Evolutionary conservation across 1,140 invertebrate species (phyloP).

Genomic region (Drepana arcuata): DNA sequence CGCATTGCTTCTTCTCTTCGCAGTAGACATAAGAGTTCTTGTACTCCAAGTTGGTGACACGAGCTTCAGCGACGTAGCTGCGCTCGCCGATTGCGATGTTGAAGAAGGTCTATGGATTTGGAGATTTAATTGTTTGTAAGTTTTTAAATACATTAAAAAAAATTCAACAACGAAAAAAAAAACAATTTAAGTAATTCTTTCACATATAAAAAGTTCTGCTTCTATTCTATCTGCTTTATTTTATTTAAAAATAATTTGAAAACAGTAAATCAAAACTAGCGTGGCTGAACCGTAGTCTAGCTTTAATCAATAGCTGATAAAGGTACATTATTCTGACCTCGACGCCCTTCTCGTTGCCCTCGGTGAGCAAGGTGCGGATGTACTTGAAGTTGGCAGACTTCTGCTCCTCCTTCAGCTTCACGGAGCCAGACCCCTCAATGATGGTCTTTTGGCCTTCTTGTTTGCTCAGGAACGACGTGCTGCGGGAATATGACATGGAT

Average conservation of each 20-base stretch:
- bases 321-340: too few relatives aligned
- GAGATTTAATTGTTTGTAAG: too few relatives aligned
- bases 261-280: too few relatives aligned
- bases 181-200: too few relatives aligned
- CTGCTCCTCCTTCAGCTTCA: constrained; percentile 77
- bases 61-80: constrained; percentile 76
- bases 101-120: constrained; percentile 60
- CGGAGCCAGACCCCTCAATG: constrained; percentile 78
- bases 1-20: constrained; percentile 83
- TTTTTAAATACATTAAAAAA: too few relatives aligned
- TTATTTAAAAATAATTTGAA: too few relatives aligned
- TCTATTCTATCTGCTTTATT: too few relatives aligned
- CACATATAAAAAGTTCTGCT: too few relatives aligned
- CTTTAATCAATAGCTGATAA: too few relatives aligned
- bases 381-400: constrained; percentile 81
- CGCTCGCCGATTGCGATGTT: constrained; percentile 68
- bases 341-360: constrained; percentile 75
- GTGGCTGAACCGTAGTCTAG: too few relatives aligned
- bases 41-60: constrained; percentile 79
- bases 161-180: too few relatives aligned
- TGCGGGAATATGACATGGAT: constrained; percentile 27
- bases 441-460: constrained; percentile 80
- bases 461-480: constrained; percentile 78
- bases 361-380: constrained; percentile 74
- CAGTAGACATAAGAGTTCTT: constrained; percentile 80